Conservation (phyloP, 2,113 vertebrate species). For the Mus pahari region DNA sequence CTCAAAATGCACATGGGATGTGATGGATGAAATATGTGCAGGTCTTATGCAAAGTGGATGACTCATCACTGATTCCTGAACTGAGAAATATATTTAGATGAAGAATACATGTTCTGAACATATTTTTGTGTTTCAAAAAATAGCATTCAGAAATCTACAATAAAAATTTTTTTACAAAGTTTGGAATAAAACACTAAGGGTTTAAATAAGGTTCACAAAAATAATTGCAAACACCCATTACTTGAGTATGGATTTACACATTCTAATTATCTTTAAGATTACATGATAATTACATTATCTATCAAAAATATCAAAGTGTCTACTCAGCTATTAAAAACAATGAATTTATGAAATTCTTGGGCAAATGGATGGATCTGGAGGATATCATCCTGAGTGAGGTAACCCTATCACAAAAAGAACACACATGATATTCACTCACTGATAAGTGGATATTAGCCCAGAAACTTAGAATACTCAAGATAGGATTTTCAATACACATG, state of each 20-base stretch:
- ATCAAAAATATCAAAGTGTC: neutral
- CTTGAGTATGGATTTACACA: neutral
- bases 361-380: too few relatives aligned
- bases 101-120: neutral
- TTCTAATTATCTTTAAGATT: neutral
- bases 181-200: neutral
- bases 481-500: too few relatives aligned
- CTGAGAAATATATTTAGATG: neutral
- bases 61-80: neutral
- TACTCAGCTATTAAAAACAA: too few relatives aligned
- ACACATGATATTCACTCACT: too few relatives aligned
- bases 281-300: neutral
- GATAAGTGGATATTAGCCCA: too few relatives aligned
- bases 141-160: neutral
- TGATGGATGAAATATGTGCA: neutral
- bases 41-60: neutral
- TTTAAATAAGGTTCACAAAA: neutral
- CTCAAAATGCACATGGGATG: neutral
- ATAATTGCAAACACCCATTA: neutral
- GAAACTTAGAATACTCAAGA: too few relatives aligned
- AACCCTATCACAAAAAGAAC: too few relatives aligned
- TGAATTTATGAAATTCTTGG: too few relatives aligned
- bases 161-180: neutral
- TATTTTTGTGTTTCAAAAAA: neutral
- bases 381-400: too few relatives aligned